Percentiles rank a stretch among this genome's conserved stretches.
Conservation (phyloP, 1,140 invertebrate species). For the Uloborus diversus region DNA sequence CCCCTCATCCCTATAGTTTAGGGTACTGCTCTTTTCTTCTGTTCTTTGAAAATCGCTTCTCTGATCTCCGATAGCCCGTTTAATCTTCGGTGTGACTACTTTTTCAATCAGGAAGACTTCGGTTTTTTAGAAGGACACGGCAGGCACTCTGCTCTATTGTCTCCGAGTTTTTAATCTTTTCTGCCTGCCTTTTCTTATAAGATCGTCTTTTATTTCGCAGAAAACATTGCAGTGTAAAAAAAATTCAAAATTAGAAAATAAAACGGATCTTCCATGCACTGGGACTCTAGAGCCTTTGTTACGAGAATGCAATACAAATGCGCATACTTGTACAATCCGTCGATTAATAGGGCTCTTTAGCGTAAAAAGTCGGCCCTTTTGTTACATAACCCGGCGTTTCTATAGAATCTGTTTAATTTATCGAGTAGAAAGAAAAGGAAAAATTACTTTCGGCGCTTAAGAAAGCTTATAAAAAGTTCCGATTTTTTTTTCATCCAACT, state of each 20-base stretch:
- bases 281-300: neutral
- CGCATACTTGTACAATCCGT: no score
- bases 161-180: slow-evolving; percentile 44
- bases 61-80: slow-evolving; percentile 47
- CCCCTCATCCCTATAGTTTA: neutral
- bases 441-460: no score
- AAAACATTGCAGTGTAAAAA: no score
- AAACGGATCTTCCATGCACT: no score
- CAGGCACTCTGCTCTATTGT: slow-evolving; percentile 27
- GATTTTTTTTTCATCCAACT: no score
- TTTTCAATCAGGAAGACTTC: slow-evolving; percentile 47
- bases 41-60: slow-evolving; percentile 33
- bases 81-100: slow-evolving; percentile 50
- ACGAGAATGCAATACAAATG: neutral
- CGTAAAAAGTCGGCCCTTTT: no score
- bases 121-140: slow-evolving; percentile 4
- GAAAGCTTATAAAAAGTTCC: no score
- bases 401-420: no score
- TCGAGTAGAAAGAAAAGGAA: no score
- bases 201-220: neutral
- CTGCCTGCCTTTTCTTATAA: neutral
- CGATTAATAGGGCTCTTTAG: no score
- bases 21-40: slow-evolving; percentile 8
- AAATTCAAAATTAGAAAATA: no score
- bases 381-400: no score